Evolutionary conservation across 2,888 invertebrate species (phyloP), one percentile per base, ranked within the genome.

Genomic region (Protodeltote pygarga): DNA sequence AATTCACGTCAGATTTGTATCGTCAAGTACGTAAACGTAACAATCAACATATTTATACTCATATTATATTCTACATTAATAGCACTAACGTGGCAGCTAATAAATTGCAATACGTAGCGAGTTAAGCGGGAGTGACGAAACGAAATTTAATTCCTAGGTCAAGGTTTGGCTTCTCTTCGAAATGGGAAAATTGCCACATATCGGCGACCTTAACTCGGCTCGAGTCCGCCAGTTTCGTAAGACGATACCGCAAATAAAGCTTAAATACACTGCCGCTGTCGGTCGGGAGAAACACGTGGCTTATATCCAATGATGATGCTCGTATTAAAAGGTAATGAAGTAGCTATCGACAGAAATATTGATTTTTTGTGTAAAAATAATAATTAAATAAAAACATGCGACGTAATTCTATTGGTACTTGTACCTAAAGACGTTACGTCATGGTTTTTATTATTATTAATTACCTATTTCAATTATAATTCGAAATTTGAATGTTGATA

Each of bases 131-230:
- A 75, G 69, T 91, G 88, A 84, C 85, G 90, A 91, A 91, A 91
- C 73, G 53, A 76, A 78, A 85, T 80, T 82, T 84, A 83, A 87
- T 80, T 89, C 92, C 89, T 92, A 91, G 91, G 92, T 92, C 92
- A 92, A 91, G 92, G 92, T 85, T 79, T 73, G 70, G 76, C 83
- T 86, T 87, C 79, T 89, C 90, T 87, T 91, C 90, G 88, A 89
- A 92, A 87, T 89, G 88, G 85, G 86, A 89, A 89, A 89, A 91
- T 92, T 92, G 89, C 92, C 89, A 89, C 91, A 91, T 71, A 87
- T 83, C 65, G 69, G 72, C 80, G 91, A 89, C 90, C 91, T 90
- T 89, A 89, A 82, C 88, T 85, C 77, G 70, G 67, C 74, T 74
- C 76, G 81, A 76, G 83, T 77, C 83, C 79, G 81, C 79, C 67